These are phyloP conservation scores for Temnothorax longispinosus DNA, from an alignment of 1,140 invertebrate species.

Conservation along the genomic window DNA sequence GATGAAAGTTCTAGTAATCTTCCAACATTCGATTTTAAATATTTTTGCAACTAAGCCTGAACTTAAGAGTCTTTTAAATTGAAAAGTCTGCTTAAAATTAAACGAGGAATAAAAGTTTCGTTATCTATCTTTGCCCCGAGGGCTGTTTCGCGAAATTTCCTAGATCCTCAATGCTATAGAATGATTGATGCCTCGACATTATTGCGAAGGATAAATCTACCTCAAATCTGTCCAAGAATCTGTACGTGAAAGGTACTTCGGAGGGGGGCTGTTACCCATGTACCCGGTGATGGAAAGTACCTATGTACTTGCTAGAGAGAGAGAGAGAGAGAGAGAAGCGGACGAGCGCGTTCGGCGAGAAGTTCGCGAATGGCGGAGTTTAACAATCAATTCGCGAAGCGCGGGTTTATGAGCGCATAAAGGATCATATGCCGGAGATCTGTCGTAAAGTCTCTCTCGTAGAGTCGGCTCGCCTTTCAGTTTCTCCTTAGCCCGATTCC, in stretches of 20 bases:
- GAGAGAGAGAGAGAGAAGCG: too few species aligned
- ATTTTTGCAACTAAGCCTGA: slow-evolving; percentile 20
- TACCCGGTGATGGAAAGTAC: not conserved
- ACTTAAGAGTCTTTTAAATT: slow-evolving; percentile 13
- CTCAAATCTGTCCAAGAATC: slow-evolving; percentile 13
- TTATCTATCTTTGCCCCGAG: not conserved
- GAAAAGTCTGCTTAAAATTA: not conserved
- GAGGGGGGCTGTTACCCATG: not conserved
- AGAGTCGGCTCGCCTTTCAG: slow-evolving; percentile 41
- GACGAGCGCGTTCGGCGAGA: slow-evolving; percentile 3
- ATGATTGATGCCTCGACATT: slow-evolving; percentile 27
- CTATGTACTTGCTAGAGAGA: not conserved
- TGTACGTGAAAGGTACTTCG: not conserved
- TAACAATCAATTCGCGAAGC: slow-evolving; percentile 69
- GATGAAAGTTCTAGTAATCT: not conserved
- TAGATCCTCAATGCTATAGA: not conserved
- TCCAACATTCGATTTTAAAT: slow-evolving; percentile 2
- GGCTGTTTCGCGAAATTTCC: slow-evolving; percentile 5
- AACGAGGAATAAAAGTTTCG: slow-evolving; percentile 7
- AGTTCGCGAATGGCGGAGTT: slow-evolving; percentile 58
- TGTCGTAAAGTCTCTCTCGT: slow-evolving; percentile 65
- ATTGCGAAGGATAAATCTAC: slow-evolving; percentile 20
- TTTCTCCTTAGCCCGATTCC: slow-evolving; percentile 64
- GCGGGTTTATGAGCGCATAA: slow-evolving; percentile 69
- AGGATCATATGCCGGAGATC: slow-evolving; percentile 70